A percentile compares a stretch with the other conserved stretches of the same genome.
Evolutionary conservation across 2,888 invertebrate genomes (phyloP).

Genomic region (Lithophane socia): DNA sequence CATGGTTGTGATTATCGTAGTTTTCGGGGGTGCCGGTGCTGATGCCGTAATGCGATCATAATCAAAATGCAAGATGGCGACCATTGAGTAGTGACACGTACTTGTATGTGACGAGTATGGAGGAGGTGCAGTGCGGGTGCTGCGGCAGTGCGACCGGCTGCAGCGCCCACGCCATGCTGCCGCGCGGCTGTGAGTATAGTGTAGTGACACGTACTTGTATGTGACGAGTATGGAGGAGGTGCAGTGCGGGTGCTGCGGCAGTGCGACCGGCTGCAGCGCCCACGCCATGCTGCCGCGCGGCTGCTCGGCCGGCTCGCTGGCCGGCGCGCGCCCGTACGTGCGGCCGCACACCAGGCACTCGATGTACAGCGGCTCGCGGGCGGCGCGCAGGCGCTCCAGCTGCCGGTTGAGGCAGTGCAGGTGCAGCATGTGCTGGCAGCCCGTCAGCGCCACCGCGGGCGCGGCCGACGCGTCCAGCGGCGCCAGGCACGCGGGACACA

Average conservation of each 20-base stretch:
- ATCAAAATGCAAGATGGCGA: background rate
- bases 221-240: slow-evolving; percentile 95
- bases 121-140: slow-evolving; percentile 90
- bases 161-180: slow-evolving; percentile 95
- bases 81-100: slow-evolving; percentile 50
- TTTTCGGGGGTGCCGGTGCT: background rate
- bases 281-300: slow-evolving; percentile 94
- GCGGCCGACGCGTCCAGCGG: slow-evolving; percentile 86
- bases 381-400: slow-evolving; percentile 89
- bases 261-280: slow-evolving; percentile 94
- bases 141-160: slow-evolving; percentile 93
- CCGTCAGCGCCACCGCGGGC: slow-evolving; percentile 88
- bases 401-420: slow-evolving; percentile 92
- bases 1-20: background rate
- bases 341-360: slow-evolving; percentile 97
- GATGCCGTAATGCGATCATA: background rate
- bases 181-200: slow-evolving; percentile 69
- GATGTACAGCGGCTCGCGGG: slow-evolving; percentile 92
- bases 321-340: slow-evolving; percentile 92
- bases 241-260: slow-evolving; percentile 88
- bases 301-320: slow-evolving; percentile 90
- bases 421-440: slow-evolving; percentile 95
- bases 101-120: slow-evolving; percentile 93
- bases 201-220: slow-evolving; percentile 73
- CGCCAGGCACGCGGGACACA: slow-evolving; percentile 94